Percentiles rank a stretch among this genome's conserved stretches.
Evolutionary conservation across 1,140 invertebrate species (phyloP).

Genomic region (Drosophila busckii): DNA sequence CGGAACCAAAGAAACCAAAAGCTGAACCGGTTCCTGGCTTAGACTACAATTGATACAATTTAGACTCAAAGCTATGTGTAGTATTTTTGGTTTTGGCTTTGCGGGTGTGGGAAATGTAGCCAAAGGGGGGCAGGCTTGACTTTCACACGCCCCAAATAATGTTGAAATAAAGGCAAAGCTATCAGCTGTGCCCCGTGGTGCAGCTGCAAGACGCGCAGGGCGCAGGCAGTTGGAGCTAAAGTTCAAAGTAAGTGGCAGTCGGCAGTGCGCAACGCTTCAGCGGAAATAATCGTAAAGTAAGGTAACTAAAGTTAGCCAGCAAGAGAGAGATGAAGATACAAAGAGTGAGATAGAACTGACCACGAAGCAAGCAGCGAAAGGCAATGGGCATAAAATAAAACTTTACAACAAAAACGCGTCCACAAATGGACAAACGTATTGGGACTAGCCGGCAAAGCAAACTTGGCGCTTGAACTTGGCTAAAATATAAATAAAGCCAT

Average conservation of each 20-base stretch:
- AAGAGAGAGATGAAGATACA: constrained; percentile 26
- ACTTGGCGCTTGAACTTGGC: constrained; percentile 66
- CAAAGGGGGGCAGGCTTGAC: constrained; percentile 32
- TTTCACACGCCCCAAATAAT: constrained; percentile 62
- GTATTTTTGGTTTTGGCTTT: constrained; percentile 43
- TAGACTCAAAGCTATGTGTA: constrained; percentile 37
- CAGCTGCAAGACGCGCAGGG: too few species aligned
- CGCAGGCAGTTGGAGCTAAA: constrained; percentile 44
- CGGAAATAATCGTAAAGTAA: constrained; percentile 76
- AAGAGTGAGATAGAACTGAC: constrained; percentile 25
- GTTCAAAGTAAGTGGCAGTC: constrained; percentile 60
- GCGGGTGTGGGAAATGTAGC: constrained; percentile 57
- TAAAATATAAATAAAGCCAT: constrained; percentile 76
- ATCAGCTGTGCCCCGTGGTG: too few species aligned
- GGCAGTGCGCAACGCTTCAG: constrained; percentile 58
- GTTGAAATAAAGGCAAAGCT: not conserved
- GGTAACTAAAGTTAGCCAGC: constrained; percentile 52
- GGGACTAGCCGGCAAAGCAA: constrained; percentile 37
- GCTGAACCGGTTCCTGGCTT: constrained; percentile 52
- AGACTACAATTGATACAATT: constrained; percentile 70
- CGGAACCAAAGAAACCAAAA: constrained; percentile 13
- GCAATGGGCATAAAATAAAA: constrained; percentile 66
- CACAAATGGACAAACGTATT: constrained; percentile 16
- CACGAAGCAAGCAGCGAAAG: constrained; percentile 21
- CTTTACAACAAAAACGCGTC: constrained; percentile 46